Base-by-base conservation (phyloP, 2,113 vertebrate species). In the Psammodynastes pulverulentus region DNA sequence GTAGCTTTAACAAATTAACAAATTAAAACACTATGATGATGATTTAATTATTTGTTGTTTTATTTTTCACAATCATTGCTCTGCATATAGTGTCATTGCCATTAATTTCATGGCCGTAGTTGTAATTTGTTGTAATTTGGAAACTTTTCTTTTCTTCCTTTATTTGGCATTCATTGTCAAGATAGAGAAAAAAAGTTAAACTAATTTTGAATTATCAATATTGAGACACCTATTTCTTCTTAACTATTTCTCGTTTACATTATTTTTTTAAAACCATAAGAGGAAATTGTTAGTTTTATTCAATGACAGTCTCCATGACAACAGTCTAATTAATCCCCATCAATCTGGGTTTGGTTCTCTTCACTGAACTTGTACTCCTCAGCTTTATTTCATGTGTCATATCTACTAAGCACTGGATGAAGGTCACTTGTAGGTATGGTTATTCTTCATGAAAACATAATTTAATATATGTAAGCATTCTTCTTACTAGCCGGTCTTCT, bases 261-360 rank as follows among this genome's bases (percentile, higher is more conserved):
- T 94, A 91, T 90, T 95, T 87, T 92, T 15, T 6, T 92, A 91
- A 96, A 91, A 93, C 91, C 90, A 94, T 58, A 92, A 94, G 95
- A 95, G 94, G 89, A 96, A 94, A 95, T 95, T 94, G 94, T 96
- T 94, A 96, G 95, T 96, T 91, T 89, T 92, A 95, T 95, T 96
- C 95, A 95, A 95, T 94, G 93, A 94, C 88, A 86, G 94, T 96
- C 94, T 96, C 96, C 96, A 97, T 96, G 96, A 96, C 96, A 96
- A 96, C 95, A 92, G 92, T 58, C 95, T 97, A 97, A 97, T 97
- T 97, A 97, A 96, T 96, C 1, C 0, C 96, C 91, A 90, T 95
- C 1, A 53, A 92, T 95, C 93, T 95, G 89, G 90, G 94, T 97
- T 95, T 96, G 89, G 95, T 95, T 94, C 89, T 96, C 92, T 93